Evolutionary conservation across 2,113 vertebrate genomes (phyloP).

Genomic region (Lepus timidus): DNA sequence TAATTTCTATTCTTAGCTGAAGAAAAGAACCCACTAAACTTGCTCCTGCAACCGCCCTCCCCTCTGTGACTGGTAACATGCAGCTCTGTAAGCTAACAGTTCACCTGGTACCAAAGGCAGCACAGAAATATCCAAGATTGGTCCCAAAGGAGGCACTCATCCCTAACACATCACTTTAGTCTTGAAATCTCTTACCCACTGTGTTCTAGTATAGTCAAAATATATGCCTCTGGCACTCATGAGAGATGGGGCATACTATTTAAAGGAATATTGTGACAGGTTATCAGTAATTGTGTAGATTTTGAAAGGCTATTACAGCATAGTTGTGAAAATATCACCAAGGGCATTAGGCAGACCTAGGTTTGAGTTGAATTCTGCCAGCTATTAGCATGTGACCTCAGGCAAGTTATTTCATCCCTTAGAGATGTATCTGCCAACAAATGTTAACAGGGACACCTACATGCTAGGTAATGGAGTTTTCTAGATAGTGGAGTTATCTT

Average conservation of each 20-base stretch:
- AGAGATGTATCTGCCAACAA: constrained; percentile 16
- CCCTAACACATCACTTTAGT: background rate
- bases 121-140: background rate
- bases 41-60: too few species aligned
- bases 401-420: constrained; percentile 29
- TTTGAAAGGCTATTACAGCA: constrained; percentile 46
- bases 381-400: background rate
- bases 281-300: constrained; percentile 63
- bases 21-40: too few species aligned
- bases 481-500: background rate
- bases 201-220: constrained; percentile 44
- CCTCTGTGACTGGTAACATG: too few species aligned
- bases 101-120: background rate
- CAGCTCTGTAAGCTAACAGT: background rate
- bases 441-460: background rate
- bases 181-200: constrained; percentile 15
- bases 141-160: background rate
- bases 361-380: constrained; percentile 12
- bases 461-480: background rate
- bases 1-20: too few species aligned
- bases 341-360: background rate
- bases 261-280: constrained; percentile 60
- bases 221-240: background rate
- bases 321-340: background rate
- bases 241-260: constrained; percentile 46